Evolutionary conservation across 2,113 vertebrate species (phyloP), one percentile per base, ranked within the genome.

Genomic region (Psittacus erithacus): DNA sequence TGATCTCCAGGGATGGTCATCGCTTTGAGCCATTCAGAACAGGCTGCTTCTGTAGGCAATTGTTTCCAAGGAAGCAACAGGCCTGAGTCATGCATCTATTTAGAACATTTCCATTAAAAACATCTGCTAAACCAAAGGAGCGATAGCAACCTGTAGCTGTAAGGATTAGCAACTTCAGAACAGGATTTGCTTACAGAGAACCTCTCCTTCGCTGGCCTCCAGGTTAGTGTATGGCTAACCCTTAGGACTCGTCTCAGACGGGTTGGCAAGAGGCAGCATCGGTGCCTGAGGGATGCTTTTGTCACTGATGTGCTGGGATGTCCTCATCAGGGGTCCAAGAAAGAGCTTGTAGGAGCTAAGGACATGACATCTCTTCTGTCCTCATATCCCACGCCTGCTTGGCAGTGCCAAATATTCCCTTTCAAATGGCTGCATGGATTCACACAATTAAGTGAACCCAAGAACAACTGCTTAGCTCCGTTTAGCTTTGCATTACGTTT

Each of bases 101-200:
- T 96, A 93, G 93, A 96, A 97, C 92, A 94, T 93, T 96, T 96
- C 96, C 95, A 94, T 96, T 95, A 95, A 93, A 97, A 96, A 97
- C 91, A 96, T 93, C 77, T 86, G 91, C 92, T 94, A 96, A 97
- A 97, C 95, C 93, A 94, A 95, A 94, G 95, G 49, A 92, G 70
- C 92, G 96, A 93, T 95, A 96, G 93, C 93, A 97, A 94, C 88
- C 93, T 93, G 95, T 95, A 87, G 93, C 88, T 96, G 88, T 87
- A 84, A 96, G 88, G 92, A 94, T 93, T 96, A 92, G 62, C 86
- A 94, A 64, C 86, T 93, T 93, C 91, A 92, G 70, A 74, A 67
- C 75, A 84, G 77, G 88, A 87, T 93, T 90, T 93, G 78, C 65
- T 79, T 82, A 65, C 65, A 86, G 70, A 89, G 94, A 82, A 50